Evolutionary conservation across 2,888 invertebrate genomes (phyloP), one percentile per base, ranked within the genome.

Genomic region (Alviniconcha strummeri): DNA sequence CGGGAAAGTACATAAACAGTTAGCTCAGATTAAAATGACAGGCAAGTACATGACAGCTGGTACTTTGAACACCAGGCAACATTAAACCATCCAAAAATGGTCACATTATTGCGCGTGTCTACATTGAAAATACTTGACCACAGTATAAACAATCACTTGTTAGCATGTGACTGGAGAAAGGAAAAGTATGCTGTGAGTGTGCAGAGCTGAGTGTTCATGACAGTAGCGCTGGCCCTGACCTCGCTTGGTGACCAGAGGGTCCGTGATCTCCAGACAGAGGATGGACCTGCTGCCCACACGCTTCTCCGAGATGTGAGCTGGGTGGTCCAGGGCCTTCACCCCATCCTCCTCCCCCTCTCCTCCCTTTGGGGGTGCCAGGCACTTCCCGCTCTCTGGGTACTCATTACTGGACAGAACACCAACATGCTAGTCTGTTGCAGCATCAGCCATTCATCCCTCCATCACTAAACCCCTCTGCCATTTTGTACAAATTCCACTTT

Each of bases 201-300:
- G 36, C 36, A 36, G 36, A 36, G 36, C 36, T 36, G 36, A 36
- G 3, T 36, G 36, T 36, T 36, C 36, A 36, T 36, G 36, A 36
- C 36, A 36, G 36, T 36, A 3, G 36, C 3, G 36, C 36, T 36
- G 36, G 36, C 36, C 36, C 81, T 72, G 7, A 91, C 92, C 90
- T 85, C 90, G 88, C 85, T 90, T 89, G 6, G 90, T 90, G 56
- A 92, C 86, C 13, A 88, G 83, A 4, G 91, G 89, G 84, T 92
- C 92, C 7, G 80, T 83, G 19, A 91, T 87, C n/a, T 92, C 89
- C 77, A 92, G 88, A 56, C 85, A 86, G 57, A 92, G 89, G 57
- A 88, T 85, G 0, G 91, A 89, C 71, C 91, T 87, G 81, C 85
- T 89, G 83, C 88, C 90, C 8, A 89, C 86, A 5, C 89, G 80